Conservation (phyloP, 1,140 invertebrate species). For the Melitaea cinxia region DNA sequence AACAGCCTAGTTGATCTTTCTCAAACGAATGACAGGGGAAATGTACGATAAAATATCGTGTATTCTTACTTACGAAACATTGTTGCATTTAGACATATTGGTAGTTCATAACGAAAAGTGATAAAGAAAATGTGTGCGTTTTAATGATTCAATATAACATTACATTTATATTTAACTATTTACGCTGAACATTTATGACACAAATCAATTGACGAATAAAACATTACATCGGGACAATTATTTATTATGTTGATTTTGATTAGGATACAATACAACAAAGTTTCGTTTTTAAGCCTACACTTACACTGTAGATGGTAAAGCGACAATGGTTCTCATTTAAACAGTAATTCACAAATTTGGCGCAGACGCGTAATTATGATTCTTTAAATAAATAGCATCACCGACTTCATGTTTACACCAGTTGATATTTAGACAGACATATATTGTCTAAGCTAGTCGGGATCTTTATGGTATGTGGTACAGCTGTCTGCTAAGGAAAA, state of each 20-base stretch:
- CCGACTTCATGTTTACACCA: neutral
- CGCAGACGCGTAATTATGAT: constrained; percentile 23
- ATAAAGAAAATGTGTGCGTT: no score
- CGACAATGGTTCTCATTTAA: constrained; percentile 17
- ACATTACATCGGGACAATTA: no score
- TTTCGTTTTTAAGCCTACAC: constrained; percentile 22
- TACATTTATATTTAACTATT: no score
- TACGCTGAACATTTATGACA: neutral
- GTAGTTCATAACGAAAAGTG: neutral
- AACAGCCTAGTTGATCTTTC: neutral
- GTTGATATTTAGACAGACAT: neutral
- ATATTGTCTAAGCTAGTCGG: constrained; percentile 1
- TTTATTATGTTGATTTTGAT: neutral
- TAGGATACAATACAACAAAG: neutral
- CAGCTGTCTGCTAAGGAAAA: neutral
- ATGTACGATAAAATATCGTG: neutral
- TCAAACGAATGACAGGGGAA: neutral
- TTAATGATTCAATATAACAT: no score
- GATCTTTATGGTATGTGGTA: constrained; percentile 8
- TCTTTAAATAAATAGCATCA: constrained; percentile 14
- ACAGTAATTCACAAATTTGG: constrained; percentile 29
- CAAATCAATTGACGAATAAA: no score
- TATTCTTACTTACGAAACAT: neutral
- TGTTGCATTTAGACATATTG: neutral
- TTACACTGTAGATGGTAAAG: constrained; percentile 15